phyloP scores from a whole-genome alignment of 2,888 invertebrate genomes.

The Polylopha cassiicola region DNA sequence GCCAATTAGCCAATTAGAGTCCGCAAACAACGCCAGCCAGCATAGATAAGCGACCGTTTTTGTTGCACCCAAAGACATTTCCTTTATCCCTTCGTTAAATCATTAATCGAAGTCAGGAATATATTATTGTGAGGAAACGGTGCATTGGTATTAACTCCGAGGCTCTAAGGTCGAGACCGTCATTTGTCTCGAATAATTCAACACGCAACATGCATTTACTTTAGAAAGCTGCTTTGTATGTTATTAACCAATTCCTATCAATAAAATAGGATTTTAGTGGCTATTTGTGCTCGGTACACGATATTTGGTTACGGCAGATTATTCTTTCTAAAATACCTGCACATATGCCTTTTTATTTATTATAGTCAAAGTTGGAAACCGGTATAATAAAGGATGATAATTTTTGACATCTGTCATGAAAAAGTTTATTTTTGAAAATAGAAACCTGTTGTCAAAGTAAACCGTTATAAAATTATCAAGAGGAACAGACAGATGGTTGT shows the following conservation, averaged over 20 bases:
- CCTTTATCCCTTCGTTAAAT: constrained; percentile 33
- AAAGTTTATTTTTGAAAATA: too few species aligned
- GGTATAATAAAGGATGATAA: too few species aligned
- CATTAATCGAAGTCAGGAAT: constrained; percentile 27
- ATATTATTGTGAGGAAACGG: constrained; percentile 21
- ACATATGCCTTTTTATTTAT: too few species aligned
- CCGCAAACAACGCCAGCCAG: constrained; percentile 52
- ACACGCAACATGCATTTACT: constrained; percentile 20
- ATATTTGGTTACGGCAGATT: constrained; percentile 3
- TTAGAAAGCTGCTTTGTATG: constrained; percentile 18
- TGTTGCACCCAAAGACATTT: constrained; percentile 37
- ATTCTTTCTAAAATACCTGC: too few species aligned
- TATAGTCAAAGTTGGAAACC: too few species aligned
- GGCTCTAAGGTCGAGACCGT: constrained; percentile 28
- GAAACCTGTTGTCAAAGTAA: constrained; percentile 1
- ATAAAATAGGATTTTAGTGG: constrained; percentile 12
- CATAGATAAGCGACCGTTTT: constrained; percentile 52
- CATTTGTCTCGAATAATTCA: constrained; percentile 34
- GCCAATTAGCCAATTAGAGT: constrained; percentile 77
- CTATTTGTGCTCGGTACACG: constrained; percentile 1
- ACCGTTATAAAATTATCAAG: not conserved
- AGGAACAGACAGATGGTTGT: constrained; percentile 9
- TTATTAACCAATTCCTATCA: constrained; percentile 20
- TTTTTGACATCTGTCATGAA: too few species aligned
- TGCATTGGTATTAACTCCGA: constrained; percentile 8